Conservation (phyloP, 2,888 invertebrate species). For the Brachypalpus laphriformis region DNA sequence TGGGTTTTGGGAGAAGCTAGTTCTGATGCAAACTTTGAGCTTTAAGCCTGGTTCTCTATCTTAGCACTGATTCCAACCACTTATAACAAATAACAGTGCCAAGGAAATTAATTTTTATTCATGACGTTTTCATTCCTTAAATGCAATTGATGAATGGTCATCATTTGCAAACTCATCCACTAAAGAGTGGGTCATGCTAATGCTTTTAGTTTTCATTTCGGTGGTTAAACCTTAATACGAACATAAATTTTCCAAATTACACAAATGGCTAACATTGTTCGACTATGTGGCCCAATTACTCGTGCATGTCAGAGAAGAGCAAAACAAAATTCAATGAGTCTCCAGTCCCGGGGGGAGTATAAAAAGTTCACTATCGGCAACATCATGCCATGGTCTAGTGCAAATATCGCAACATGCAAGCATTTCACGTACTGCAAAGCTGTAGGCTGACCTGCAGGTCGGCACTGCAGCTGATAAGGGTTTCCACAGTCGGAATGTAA, state of each 20-base stretch:
- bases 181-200: background rate
- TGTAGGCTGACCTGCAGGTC: background rate
- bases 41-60: too few species aligned
- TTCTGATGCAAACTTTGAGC: too few species aligned
- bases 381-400: constrained; percentile 61
- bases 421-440: constrained; percentile 2
- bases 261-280: constrained; percentile 41
- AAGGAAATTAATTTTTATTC: too few species aligned
- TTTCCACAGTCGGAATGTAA: constrained; percentile 50
- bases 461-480: constrained; percentile 36
- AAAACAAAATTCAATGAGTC: constrained; percentile 18
- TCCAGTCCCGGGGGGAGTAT: background rate
- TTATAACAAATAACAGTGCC: too few species aligned
- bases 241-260: constrained; percentile 51
- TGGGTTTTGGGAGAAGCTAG: too few species aligned
- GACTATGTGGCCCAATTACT: constrained; percentile 52
- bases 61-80: too few species aligned
- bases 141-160: background rate
- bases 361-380: constrained; percentile 22
- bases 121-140: background rate
- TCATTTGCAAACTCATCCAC: background rate
- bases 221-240: background rate
- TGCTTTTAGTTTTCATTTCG: background rate
- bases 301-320: constrained; percentile 47
- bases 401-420: constrained; percentile 44